phyloP scores from a whole-genome alignment of 2,888 invertebrate species.

The Hipparchia semele region DNA sequence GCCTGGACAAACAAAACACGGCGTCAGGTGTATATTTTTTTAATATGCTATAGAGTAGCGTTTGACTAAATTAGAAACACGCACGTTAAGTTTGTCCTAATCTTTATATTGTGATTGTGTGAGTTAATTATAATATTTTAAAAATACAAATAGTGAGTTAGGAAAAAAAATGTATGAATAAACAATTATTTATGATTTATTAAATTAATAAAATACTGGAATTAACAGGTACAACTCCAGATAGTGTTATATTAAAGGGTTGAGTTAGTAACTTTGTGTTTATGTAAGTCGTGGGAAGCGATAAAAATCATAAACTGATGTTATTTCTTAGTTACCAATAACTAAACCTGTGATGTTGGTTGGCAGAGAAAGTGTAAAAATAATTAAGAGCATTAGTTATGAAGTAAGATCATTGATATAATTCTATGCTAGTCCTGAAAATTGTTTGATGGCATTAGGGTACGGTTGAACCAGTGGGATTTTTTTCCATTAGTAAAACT shows the following conservation, averaged over 20 bases:
- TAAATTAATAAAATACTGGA: background rate
- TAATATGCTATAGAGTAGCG: too few species aligned
- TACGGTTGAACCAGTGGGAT: too few species aligned
- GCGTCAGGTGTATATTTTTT: too few species aligned
- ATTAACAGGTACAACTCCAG: background rate
- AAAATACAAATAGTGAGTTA: background rate
- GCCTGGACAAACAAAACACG: too few species aligned
- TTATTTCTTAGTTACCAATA: constrained; percentile 16
- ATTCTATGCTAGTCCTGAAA: background rate
- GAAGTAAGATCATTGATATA: background rate
- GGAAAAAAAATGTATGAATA: background rate
- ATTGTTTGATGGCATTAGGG: background rate
- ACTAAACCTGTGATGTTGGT: constrained; percentile 20
- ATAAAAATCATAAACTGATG: background rate
- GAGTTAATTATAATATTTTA: background rate
- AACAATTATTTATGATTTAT: background rate
- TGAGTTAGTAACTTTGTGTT: background rate
- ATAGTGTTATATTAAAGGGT: background rate
- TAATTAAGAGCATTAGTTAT: background rate
- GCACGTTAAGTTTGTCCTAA: too few species aligned
- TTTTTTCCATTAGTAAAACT: too few species aligned
- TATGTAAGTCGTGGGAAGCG: background rate
- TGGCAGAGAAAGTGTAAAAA: constrained; percentile 8
- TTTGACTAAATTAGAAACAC: too few species aligned
- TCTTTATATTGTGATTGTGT: too few species aligned